phyloP scores from a whole-genome alignment of 2,113 vertebrate genomes.

The Pogona vitticeps region DNA sequence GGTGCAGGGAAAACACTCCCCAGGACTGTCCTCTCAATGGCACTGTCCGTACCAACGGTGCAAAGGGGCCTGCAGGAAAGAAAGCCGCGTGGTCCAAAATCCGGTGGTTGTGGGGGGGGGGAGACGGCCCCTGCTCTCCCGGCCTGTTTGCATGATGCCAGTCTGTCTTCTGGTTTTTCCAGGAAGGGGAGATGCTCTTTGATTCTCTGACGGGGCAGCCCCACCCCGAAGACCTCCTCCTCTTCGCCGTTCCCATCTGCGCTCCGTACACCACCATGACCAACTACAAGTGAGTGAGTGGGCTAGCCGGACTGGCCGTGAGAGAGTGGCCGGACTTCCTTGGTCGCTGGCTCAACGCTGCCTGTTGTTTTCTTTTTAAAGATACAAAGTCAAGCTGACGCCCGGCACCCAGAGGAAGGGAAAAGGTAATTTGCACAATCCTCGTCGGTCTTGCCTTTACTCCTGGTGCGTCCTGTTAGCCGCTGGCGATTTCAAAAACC shows the following conservation, averaged over 20 bases:
- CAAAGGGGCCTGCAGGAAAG: too few relatives aligned
- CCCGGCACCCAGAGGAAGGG: slow-evolving; percentile 97
- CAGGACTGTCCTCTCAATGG: too few relatives aligned
- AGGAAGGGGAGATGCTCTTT: slow-evolving; percentile 87
- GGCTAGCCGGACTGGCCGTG: accelerated
- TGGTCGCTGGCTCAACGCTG: accelerated
- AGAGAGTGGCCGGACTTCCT: accelerated
- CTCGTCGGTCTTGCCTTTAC: background rate
- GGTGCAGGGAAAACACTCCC: too few relatives aligned
- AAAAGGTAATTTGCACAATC: slow-evolving; percentile 82
- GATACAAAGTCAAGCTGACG: slow-evolving; percentile 96
- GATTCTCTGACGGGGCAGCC: slow-evolving; percentile 92
- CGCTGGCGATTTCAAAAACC: too few relatives aligned
- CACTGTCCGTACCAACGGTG: too few relatives aligned
- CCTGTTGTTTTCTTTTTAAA: slow-evolving; percentile 43
- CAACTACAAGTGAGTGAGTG: slow-evolving; percentile 87
- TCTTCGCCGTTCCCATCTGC: slow-evolving; percentile 93
- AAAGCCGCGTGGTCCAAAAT: too few relatives aligned
- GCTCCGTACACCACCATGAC: slow-evolving; percentile 91
- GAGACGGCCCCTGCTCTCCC: accelerated
- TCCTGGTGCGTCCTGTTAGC: background rate
- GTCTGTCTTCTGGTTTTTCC: slow-evolving; percentile 12
- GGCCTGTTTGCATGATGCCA: background rate
- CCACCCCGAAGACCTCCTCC: slow-evolving; percentile 87
- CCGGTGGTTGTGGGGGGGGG: background rate